Percentiles rank a stretch among this genome's conserved stretches.
Conservation (phyloP, 2,113 vertebrate genomes). For the Dipodomys stephensi region DNA sequence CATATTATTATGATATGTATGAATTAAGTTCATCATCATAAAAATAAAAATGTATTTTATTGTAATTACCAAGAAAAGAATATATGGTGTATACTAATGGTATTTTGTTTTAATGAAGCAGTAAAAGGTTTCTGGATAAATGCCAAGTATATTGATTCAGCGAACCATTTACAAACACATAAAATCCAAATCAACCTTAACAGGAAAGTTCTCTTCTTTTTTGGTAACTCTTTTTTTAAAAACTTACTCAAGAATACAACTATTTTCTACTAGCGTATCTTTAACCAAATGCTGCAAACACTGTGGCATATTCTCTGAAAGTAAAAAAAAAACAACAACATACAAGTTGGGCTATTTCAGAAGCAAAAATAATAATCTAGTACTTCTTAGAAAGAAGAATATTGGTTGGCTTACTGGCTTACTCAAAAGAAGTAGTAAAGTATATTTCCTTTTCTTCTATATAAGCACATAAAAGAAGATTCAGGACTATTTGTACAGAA, state of each 20-base stretch:
- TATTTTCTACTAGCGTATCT: neutral
- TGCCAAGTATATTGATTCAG: conserved; percentile 1
- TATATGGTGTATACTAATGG: neutral
- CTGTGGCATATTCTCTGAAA: neutral
- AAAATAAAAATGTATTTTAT: neutral
- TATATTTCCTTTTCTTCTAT: neutral
- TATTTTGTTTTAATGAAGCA: neutral
- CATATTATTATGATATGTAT: neutral
- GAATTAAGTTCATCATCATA: neutral
- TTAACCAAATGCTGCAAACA: neutral
- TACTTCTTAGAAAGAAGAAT: neutral
- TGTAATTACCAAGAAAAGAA: neutral
- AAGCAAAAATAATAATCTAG: neutral
- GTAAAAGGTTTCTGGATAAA: neutral
- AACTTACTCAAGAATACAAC: conserved; percentile 2
- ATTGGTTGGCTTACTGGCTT: neutral
- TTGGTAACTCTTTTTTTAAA: neutral
- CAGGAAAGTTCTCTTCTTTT: neutral
- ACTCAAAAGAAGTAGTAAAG: neutral
- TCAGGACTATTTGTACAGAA: neutral
- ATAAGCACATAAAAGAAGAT: neutral
- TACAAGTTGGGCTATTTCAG: neutral
- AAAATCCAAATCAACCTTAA: neutral
- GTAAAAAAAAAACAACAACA: neutral
- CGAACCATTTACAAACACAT: neutral